phyloP scores from a whole-genome alignment of 1,140 invertebrate species.

The Eufriesea mexicana region DNA sequence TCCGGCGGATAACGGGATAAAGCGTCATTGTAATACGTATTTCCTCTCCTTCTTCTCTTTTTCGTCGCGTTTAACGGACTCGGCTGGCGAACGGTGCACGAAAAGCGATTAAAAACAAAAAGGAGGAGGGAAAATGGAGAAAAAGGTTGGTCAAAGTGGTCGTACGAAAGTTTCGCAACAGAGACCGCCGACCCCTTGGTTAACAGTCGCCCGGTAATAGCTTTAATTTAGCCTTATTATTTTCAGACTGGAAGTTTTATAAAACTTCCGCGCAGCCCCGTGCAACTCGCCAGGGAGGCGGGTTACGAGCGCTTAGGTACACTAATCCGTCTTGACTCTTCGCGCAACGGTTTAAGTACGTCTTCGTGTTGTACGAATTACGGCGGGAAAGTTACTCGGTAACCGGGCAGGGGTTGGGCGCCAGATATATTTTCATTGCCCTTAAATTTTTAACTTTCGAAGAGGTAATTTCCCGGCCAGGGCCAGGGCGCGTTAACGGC shows the following conservation, averaged over 20 bases:
- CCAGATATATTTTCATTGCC: constrained; percentile 15
- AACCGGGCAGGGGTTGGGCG: background rate
- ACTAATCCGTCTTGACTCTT: constrained; percentile 47
- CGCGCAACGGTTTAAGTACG: constrained; percentile 13
- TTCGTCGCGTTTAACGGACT: constrained; percentile 41
- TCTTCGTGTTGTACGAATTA: background rate
- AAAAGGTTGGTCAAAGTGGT: constrained; percentile 2
- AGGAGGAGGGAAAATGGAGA: background rate
- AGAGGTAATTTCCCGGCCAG: background rate
- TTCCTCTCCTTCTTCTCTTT: background rate
- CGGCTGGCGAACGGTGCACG: constrained; percentile 37
- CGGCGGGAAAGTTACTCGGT: background rate
- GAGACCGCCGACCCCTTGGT: constrained; percentile 31
- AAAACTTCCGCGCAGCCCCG: constrained; percentile 45
- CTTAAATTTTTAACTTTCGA: constrained; percentile 34
- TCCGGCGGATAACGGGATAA: constrained; percentile 41
- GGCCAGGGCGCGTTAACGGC: background rate
- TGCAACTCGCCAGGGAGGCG: background rate
- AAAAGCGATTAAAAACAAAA: constrained; percentile 30
- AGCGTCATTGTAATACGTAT: constrained; percentile 21
- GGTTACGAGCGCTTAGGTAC: constrained; percentile 33
- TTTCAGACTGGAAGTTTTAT: constrained; percentile 58
- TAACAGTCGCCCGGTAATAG: constrained; percentile 61
- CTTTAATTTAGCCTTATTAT: constrained; percentile 68
- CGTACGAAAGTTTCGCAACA: constrained; percentile 58